Evolutionary conservation across 2,797 vertebrate genomes (phyloP).

Genomic region (Merluccius polli): DNA sequence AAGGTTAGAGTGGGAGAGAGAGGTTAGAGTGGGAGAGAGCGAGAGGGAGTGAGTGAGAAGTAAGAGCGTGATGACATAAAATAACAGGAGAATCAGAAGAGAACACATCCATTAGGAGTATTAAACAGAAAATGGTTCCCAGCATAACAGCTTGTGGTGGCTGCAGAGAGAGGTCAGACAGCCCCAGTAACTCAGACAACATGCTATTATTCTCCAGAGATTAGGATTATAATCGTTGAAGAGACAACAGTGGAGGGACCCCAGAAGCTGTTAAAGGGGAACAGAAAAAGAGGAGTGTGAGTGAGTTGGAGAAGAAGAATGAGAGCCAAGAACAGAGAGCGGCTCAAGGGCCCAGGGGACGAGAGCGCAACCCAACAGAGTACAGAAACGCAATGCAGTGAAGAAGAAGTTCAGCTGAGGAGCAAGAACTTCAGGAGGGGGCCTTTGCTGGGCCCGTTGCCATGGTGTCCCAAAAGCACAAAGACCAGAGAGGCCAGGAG

Average conservation of each 20-base stretch:
- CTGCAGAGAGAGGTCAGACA: neutral
- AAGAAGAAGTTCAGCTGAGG: neutral
- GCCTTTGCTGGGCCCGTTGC: neutral
- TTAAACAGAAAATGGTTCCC: neutral
- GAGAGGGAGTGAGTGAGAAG: too few species aligned
- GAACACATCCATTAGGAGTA: neutral
- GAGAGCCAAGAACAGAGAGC: too few species aligned
- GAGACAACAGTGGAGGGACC: neutral
- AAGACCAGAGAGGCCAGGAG: neutral
- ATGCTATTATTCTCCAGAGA: neutral
- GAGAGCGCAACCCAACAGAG: neutral
- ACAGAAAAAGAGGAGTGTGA: neutral
- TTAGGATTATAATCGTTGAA: neutral
- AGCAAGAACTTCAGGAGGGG: neutral
- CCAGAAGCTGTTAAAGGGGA: neutral
- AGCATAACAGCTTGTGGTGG: neutral
- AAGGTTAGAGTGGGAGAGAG: too few species aligned
- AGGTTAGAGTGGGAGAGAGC: too few species aligned
- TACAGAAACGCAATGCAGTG: too few species aligned
- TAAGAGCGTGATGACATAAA: neutral
- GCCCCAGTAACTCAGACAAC: neutral
- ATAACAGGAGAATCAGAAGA: neutral
- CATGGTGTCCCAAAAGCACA: neutral
- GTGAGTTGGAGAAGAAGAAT: too few species aligned
- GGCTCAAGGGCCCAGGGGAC: too few species aligned